Evolutionary conservation across 2,888 invertebrate genomes (phyloP).

Genomic region (Drosophila suboccidentalis): DNA sequence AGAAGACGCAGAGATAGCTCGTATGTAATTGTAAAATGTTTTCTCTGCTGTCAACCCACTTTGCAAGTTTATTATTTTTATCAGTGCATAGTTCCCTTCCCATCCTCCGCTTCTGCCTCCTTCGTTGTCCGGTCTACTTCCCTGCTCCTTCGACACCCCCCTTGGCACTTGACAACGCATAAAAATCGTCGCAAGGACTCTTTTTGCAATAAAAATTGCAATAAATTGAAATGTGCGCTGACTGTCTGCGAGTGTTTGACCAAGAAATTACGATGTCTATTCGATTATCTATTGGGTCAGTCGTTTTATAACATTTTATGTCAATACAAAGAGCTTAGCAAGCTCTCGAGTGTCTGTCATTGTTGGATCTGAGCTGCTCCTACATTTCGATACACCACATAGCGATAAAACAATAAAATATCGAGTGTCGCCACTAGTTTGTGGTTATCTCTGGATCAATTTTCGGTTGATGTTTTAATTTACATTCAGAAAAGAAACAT

Average conservation of each 20-base stretch:
- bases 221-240: conserved; percentile 73
- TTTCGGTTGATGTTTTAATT: conserved; percentile 17
- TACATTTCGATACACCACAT: not conserved
- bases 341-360: conserved; percentile 35
- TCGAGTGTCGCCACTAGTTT: not conserved
- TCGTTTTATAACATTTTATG: conserved; percentile 55
- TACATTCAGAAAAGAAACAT: conserved; percentile 1
- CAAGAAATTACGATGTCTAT: conserved; percentile 57
- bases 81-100: conserved; percentile 39
- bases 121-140: not conserved
- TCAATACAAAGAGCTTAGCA: conserved; percentile 42
- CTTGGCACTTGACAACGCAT: conserved; percentile 66
- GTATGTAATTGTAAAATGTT: conserved; percentile 75
- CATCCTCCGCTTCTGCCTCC: not conserved
- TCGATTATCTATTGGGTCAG: conserved; percentile 55
- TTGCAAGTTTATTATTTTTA: conserved; percentile 70
- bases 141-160: not conserved
- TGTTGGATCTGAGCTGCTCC: not conserved
- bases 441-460: conserved; percentile 13
- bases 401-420: not conserved
- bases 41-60: conserved; percentile 41
- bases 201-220: conserved; percentile 69
- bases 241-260: conserved; percentile 48
- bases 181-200: conserved; percentile 57
- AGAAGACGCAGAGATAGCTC: not conserved